Conservation (phyloP, 1,140 invertebrate genomes). For the Brachionus paranguensis region DNA sequence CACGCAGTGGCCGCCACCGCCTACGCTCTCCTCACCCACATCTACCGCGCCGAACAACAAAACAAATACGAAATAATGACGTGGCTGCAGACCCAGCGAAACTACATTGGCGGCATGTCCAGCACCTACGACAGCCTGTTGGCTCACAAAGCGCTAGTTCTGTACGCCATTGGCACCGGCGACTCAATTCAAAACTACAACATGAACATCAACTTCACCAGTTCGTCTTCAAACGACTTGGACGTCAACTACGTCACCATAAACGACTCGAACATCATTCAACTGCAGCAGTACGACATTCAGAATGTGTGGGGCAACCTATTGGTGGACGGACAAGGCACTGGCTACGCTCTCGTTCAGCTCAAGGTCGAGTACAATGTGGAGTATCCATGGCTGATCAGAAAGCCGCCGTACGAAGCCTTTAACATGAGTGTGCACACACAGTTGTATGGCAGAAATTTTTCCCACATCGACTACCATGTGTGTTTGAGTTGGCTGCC, state of each 20-base stretch:
- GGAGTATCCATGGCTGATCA: conserved; percentile 39
- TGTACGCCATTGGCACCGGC: conserved; percentile 1
- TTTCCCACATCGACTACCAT: conserved; percentile 68
- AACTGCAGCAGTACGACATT: not conserved
- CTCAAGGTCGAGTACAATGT: conserved; percentile 39
- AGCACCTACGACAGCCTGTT: conserved; percentile 80
- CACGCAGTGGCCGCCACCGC: conserved; percentile 86
- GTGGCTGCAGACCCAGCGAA: conserved; percentile 83
- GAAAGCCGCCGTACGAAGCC: conserved; percentile 53
- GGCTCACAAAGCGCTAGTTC: conserved; percentile 18
- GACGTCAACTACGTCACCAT: not conserved
- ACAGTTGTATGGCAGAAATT: conserved; percentile 78
- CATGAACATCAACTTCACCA: conserved; percentile 33
- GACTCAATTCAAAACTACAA: conserved; percentile 13
- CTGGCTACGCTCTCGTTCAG: conserved; percentile 67
- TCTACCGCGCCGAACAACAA: conserved; percentile 60
- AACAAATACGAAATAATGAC: conserved; percentile 67
- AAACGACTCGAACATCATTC: not conserved
- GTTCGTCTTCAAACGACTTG: not conserved
- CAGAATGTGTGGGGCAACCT: conserved; percentile 80
- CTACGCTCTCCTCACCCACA: conserved; percentile 79
- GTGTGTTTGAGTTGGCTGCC: conserved; percentile 45
- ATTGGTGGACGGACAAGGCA: conserved; percentile 78
- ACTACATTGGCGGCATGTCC: conserved; percentile 86
- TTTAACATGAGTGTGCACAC: conserved; percentile 68